These are phyloP conservation scores for Lophura swinhoii DNA, from an alignment of 2,797 vertebrate species.

Conservation along the genomic window DNA sequence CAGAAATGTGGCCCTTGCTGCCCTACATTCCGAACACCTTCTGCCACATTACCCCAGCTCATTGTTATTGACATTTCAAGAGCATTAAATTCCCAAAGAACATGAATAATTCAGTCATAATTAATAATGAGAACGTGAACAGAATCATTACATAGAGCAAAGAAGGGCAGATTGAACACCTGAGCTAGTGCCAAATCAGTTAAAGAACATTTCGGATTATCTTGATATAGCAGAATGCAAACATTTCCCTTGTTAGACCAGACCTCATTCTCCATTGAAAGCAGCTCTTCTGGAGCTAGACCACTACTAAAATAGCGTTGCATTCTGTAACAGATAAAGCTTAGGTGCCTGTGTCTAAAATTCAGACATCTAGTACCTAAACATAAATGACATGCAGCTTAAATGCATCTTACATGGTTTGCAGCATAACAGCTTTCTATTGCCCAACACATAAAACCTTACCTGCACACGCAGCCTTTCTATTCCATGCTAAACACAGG, in stretches of 20 bases:
- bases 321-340: background rate
- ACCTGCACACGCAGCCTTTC: background rate
- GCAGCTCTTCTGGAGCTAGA: background rate
- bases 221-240: background rate
- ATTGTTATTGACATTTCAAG: background rate
- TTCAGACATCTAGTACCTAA: background rate
- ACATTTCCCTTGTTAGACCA: background rate
- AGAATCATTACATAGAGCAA: background rate
- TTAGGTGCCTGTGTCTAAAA: background rate
- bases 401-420: background rate
- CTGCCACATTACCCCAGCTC: background rate
- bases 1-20: background rate
- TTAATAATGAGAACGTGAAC: background rate
- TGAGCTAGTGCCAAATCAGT: background rate
- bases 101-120: background rate
- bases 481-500: background rate
- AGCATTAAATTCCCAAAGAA: background rate
- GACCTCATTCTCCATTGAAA: background rate
- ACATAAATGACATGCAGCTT: background rate
- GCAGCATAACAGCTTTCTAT: background rate
- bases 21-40: background rate
- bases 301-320: accelerated
- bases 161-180: background rate
- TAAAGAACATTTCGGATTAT: background rate
- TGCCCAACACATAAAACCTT: background rate